Base-by-base conservation (phyloP, 2,113 vertebrate species). In the Ptychochromis oligacanthus region DNA sequence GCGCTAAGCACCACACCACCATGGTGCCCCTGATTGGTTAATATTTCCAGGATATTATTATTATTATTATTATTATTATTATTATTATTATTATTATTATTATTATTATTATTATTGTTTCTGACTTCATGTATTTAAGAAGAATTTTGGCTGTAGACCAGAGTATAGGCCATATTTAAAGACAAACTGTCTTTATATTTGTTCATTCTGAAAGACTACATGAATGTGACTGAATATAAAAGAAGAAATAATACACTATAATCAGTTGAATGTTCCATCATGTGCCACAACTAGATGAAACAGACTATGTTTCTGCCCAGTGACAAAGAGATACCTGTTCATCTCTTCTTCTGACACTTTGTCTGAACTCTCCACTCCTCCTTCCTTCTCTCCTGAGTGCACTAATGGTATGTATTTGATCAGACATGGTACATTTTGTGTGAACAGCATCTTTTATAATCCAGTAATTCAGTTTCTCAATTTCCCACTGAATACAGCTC, bases 351-450 rank as follows among this genome's bases (percentile, higher is more conserved):
- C 64, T 17, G 58, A 88, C 82, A 86, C 81, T 88, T 82, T 80
- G 52, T 86, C 67, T 87, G 87, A 91, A 85, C 89, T 70, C 49
- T 17, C n/a, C 24, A 10, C 56, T 12, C 26, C 64, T 81, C 88
- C 38, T 65, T 61, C 75, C 31, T 24, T 83, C 38, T 62, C 62
- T 61, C 77, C 18, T 85, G 85, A 84, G 82, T 89, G 88, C 59
- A 84, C 90, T 91, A 89, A 89, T 80, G 92, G 90, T 88, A 93
- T 92, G 84, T 87, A 91, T 91, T 77, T 62, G 75, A 28, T 92
- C 85, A 22, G 60, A 77, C 74, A 91, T 79, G 79, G 61, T 61
- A 87, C 43, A 82, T 84, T 94, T 87, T 84, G 70, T 85, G 83
- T 56, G 79, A 91, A 88, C 86, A 22, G 59, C 62, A 86, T 89